These are phyloP conservation scores for Hycleus phaleratus DNA, from an alignment of 1,140 invertebrate genomes.

Conservation along the genomic window DNA sequence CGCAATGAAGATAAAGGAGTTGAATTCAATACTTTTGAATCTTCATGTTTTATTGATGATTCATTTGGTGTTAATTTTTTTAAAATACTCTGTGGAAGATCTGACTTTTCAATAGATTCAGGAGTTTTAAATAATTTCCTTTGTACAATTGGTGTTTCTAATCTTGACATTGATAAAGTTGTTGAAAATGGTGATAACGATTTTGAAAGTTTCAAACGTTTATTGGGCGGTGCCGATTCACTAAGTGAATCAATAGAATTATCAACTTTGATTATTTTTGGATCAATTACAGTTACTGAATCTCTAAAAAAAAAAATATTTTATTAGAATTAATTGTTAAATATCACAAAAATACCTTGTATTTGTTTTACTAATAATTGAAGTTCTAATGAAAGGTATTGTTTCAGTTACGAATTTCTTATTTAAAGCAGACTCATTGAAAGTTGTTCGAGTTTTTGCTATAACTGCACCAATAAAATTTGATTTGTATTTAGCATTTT, in stretches of 20 bases:
- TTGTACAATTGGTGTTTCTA: slow-evolving; percentile 30
- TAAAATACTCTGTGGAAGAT: slow-evolving; percentile 33
- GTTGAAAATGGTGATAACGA: slow-evolving; percentile 16
- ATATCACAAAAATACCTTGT: slow-evolving; percentile 12
- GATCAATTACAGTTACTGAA: slow-evolving; percentile 19
- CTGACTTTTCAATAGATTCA: not conserved
- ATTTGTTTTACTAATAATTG: slow-evolving; percentile 4
- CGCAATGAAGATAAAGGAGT: not conserved
- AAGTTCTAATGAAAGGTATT: slow-evolving; percentile 36
- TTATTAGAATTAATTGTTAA: not conserved
- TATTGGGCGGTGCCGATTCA: slow-evolving; percentile 1
- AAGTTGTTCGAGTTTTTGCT: slow-evolving; percentile 32
- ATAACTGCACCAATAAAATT: slow-evolving; percentile 30
- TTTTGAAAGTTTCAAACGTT: slow-evolving; percentile 16
- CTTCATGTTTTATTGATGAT: not conserved
- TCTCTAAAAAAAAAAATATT: slow-evolving; percentile 8
- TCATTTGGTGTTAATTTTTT: slow-evolving; percentile 16
- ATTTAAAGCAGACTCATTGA: slow-evolving; percentile 15
- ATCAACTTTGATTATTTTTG: slow-evolving; percentile 16
- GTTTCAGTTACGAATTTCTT: slow-evolving; percentile 25
- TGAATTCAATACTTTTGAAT: slow-evolving; percentile 5
- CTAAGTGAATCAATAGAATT: not conserved
- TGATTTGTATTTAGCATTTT: slow-evolving; percentile 34
- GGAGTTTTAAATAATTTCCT: slow-evolving; percentile 18
- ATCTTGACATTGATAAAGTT: slow-evolving; percentile 8